Evolutionary conservation across 2,888 invertebrate species (phyloP).

Genomic region (Athripsodes cinereus): DNA sequence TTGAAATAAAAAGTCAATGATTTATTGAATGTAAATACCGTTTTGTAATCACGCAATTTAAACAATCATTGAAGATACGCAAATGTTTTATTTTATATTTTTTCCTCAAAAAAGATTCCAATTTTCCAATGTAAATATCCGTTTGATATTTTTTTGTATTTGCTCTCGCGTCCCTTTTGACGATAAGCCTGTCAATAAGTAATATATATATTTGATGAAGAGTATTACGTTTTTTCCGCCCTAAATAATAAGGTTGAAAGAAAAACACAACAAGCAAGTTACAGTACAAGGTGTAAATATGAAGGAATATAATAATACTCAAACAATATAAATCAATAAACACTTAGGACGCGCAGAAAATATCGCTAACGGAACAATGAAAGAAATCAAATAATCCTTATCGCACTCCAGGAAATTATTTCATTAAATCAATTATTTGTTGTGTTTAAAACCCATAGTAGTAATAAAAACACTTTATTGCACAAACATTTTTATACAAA

Average conservation of each 20-base stretch:
- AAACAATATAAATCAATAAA: slow-evolving; percentile 6
- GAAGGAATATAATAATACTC: too few species aligned
- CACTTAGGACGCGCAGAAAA: background rate
- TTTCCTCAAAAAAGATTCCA: background rate
- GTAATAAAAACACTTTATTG: too few species aligned
- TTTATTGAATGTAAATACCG: too few species aligned
- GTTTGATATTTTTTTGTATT: background rate
- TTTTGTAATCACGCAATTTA: background rate
- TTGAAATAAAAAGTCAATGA: too few species aligned
- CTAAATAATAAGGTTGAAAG: too few species aligned
- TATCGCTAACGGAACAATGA: too few species aligned
- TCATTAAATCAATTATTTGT: too few species aligned
- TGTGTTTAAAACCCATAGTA: too few species aligned
- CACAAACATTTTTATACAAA: too few species aligned
- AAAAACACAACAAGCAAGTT: background rate
- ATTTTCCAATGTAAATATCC: background rate
- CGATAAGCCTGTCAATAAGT: background rate
- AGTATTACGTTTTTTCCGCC: too few species aligned
- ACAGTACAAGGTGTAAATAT: slow-evolving; percentile 2
- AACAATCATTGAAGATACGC: background rate
- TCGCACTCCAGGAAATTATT: too few species aligned
- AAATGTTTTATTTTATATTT: background rate
- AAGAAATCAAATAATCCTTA: too few species aligned
- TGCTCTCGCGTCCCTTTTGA: background rate
- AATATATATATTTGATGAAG: background rate